Conservation (phyloP, 2,888 invertebrate species). For the Hemicrepidius hirtus region DNA sequence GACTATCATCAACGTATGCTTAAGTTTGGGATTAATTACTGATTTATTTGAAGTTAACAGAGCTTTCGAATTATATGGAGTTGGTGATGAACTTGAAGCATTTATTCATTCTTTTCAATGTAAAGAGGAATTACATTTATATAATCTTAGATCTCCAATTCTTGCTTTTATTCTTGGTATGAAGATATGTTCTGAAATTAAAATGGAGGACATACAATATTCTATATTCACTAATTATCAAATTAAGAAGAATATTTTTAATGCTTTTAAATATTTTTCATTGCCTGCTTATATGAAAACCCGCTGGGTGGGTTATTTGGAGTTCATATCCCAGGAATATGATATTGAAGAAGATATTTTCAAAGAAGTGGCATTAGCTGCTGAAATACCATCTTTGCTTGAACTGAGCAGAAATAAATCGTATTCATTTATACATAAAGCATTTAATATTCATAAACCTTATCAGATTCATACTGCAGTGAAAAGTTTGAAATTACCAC, state of each 20-base stretch:
- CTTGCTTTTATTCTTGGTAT: background rate
- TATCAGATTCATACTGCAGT: slow-evolving; percentile 29
- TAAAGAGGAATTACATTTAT: no score
- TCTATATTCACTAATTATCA: background rate
- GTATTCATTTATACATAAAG: slow-evolving; percentile 1
- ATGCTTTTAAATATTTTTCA: background rate
- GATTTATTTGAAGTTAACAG: background rate
- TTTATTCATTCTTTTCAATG: background rate
- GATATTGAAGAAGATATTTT: background rate
- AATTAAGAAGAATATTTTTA: no score
- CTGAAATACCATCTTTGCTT: slow-evolving; percentile 25
- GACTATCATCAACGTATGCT: background rate
- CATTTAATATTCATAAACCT: background rate
- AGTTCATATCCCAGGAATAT: background rate
- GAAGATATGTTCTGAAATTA: background rate
- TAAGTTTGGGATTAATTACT: background rate
- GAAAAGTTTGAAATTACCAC: slow-evolving; percentile 14
- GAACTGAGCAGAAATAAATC: slow-evolving; percentile 37
- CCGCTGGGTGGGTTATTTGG: background rate
- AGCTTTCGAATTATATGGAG: background rate
- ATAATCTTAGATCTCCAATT: background rate
- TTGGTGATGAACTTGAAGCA: background rate
- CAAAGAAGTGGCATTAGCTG: background rate
- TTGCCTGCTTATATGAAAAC: background rate
- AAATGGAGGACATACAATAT: background rate